Evolutionary conservation across 2,888 invertebrate species (phyloP), one percentile per base, ranked within the genome.

Genomic region (Sarcophaga carnaria): DNA sequence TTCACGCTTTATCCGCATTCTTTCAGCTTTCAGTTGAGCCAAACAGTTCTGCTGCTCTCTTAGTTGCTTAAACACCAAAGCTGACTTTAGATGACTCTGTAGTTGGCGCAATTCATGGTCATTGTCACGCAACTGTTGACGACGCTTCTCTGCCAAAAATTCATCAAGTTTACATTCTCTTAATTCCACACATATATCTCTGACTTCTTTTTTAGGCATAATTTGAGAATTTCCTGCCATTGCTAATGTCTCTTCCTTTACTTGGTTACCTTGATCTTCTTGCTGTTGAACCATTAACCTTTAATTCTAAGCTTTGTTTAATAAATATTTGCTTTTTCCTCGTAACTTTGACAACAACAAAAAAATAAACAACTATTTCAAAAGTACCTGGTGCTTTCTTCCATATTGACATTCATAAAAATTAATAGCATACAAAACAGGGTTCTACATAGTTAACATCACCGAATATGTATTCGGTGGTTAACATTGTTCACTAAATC

Each of bases 71-170:
- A 85, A 84, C 12, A 86, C 85, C 12, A 88, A 67, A 0, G 89
- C 89, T 8, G 88, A 80, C 22, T 86, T 88, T 1, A 90, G 64
- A 47, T 89, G 88, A 5, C 76, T 87, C 49, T 89, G 78, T 12
- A 90, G 79, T 20, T 88, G 86, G 4, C 89, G 88, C 20, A 90
- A 49, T 25, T 90, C 89, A 63, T 88, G 66, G 6, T 64, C 87
- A 45, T 89, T 88, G 6, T 63, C 84, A 5, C 88, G 88, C 22
- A 90, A 62, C 66, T 90, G 89, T 67, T 89, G 89, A 3, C 89
- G 80, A 10, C 88, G 86, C 37, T 88, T 89, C 62, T 83, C 64
- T 25, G 85, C 69, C 20, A 89, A 62, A 11, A 88, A 45, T 8
- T 87, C 59, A 37, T 86, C 82, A 17, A 71, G 64, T 62, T 89